Percentiles rank a stretch among this genome's conserved stretches.
These are phyloP conservation scores for Hyles vespertilio DNA, from an alignment of 1,140 invertebrate species.

Conservation along the genomic window DNA sequence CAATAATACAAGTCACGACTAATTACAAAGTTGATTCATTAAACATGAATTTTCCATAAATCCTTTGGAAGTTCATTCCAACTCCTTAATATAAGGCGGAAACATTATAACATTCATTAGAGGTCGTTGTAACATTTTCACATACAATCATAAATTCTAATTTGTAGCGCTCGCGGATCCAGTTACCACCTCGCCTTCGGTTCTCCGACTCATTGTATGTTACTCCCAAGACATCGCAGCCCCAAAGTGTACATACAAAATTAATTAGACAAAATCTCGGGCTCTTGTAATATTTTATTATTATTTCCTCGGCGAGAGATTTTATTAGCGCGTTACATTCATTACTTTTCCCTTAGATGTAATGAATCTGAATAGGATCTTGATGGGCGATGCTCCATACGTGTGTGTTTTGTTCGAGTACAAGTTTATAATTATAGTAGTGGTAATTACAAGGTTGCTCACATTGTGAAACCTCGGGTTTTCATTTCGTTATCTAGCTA, in stretches of 20 bases:
- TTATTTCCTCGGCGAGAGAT: slow-evolving; percentile 68
- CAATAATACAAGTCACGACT: slow-evolving; percentile 16
- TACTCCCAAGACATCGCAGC: slow-evolving; percentile 67
- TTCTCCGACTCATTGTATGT: slow-evolving; percentile 61
- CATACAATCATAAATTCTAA: slow-evolving; percentile 75
- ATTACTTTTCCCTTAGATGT: slow-evolving; percentile 62
- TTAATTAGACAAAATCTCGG: slow-evolving; percentile 73
- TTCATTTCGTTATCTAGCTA: slow-evolving; percentile 53
- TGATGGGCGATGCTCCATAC: slow-evolving; percentile 58
- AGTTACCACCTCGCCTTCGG: slow-evolving; percentile 58
- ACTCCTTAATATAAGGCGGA: slow-evolving; percentile 28
- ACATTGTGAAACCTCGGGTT: slow-evolving; percentile 55
- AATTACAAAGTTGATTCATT: slow-evolving; percentile 35
- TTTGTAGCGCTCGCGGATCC: slow-evolving; percentile 65
- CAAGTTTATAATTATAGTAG: slow-evolving; percentile 71
- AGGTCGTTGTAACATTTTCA: slow-evolving; percentile 69
- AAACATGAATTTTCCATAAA: slow-evolving; percentile 23
- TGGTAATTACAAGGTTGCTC: slow-evolving; percentile 69
- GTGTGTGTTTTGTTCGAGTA: slow-evolving; percentile 40
- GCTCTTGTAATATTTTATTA: slow-evolving; percentile 72
- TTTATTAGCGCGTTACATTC: slow-evolving; percentile 71
- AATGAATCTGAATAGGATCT: slow-evolving; percentile 63
- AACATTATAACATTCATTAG: slow-evolving; percentile 54
- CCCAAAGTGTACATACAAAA: slow-evolving; percentile 68
- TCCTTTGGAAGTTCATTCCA: slow-evolving; percentile 31